Percentiles rank a stretch among this genome's conserved stretches.
Conservation (phyloP, 2,113 vertebrate genomes). For the Epinephelus lanceolatus region DNA sequence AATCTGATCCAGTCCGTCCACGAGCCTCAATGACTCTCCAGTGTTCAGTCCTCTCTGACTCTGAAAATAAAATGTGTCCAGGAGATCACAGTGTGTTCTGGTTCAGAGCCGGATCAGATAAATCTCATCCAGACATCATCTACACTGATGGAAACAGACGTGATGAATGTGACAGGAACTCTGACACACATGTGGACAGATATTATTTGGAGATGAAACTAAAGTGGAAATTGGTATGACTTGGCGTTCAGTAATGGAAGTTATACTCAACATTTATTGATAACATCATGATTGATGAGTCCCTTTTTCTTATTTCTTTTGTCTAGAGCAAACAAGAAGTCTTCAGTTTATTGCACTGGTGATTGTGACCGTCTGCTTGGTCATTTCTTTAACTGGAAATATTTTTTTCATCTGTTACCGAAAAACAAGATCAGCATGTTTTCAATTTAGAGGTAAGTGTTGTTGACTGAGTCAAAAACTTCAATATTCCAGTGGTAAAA, state of each 20-base stretch:
- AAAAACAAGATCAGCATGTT: not conserved
- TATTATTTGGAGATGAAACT: slow-evolving; percentile 38
- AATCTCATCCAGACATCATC: slow-evolving; percentile 11
- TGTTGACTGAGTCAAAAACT: not conserved
- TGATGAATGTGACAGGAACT: not conserved
- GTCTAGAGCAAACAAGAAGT: not conserved
- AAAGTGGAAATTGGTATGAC: slow-evolving; percentile 5
- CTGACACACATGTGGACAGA: slow-evolving; percentile 18
- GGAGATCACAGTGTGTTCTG: slow-evolving; percentile 49
- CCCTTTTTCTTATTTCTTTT: not conserved
- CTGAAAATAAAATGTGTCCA: slow-evolving; percentile 23
- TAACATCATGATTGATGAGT: not conserved
- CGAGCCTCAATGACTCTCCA: slow-evolving; percentile 38
- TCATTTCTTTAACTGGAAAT: not conserved
- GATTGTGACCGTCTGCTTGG: not conserved
- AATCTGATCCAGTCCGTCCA: slow-evolving; percentile 4
- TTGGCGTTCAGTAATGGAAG: not conserved
- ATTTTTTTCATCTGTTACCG: not conserved
- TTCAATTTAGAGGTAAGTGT: not conserved
- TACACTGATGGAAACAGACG: not conserved
- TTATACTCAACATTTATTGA: not conserved
- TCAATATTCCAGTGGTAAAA: no score
- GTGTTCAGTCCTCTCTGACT: slow-evolving; percentile 52
- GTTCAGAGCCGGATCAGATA: slow-evolving; percentile 37
- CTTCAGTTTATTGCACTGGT: not conserved